Evolutionary conservation across 2,113 vertebrate genomes (phyloP).

Genomic region (Prietella phreatophila): DNA sequence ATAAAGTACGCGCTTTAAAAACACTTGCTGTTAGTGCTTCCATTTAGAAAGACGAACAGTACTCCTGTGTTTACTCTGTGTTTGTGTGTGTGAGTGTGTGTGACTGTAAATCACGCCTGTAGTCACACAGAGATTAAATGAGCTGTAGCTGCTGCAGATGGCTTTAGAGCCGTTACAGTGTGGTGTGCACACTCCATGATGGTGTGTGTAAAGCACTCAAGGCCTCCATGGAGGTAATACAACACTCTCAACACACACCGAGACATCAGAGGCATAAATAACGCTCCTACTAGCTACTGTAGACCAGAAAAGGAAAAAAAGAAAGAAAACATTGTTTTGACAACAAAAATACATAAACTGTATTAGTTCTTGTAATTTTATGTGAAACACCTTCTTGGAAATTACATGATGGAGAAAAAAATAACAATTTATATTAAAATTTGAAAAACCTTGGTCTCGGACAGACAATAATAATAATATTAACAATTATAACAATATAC

Average conservation of each 20-base stretch:
- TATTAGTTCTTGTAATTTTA: not conserved
- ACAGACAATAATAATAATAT: not conserved
- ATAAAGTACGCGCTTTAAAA: not conserved
- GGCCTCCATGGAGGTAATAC: not conserved
- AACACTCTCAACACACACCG: not conserved
- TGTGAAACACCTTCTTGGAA: not conserved
- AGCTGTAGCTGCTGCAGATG: not conserved
- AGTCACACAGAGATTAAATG: not conserved
- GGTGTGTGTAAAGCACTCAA: not conserved
- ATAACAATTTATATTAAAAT: not conserved
- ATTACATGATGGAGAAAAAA: not conserved
- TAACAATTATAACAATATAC: not conserved
- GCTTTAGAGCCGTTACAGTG: not conserved
- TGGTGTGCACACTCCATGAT: not conserved
- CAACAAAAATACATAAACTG: not conserved
- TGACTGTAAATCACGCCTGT: constrained; percentile 7
- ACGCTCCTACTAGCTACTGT: not conserved
- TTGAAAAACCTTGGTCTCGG: no score
- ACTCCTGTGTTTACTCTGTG: not conserved
- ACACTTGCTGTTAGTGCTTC: not conserved
- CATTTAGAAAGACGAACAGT: not conserved
- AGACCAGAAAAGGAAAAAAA: not conserved
- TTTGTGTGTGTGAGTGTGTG: not conserved
- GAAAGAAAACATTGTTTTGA: no score
- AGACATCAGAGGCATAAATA: not conserved